Base-by-base conservation (phyloP, 2,888 invertebrate genomes). In the Gasteruption jaculator region DNA sequence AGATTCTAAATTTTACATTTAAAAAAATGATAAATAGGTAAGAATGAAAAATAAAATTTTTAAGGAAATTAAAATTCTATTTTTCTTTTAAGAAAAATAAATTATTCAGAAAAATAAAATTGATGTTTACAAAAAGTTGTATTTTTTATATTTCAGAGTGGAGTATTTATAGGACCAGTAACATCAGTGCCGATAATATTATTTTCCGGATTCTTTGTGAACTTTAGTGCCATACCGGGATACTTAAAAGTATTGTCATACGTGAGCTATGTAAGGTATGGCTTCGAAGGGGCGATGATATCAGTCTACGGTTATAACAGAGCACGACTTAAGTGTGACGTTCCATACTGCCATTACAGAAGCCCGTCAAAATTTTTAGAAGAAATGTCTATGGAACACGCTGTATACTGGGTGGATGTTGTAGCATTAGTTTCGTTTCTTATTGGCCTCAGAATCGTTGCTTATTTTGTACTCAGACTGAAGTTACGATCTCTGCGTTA, bases 131-230 rank as follows among this genome's bases (percentile, higher is more conserved):
- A 18, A 10, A 5, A 30, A 12, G 18, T 11, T 26, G 21, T 31
- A 38, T 45, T 16, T 41, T 38, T 43, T 45, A 14, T 18, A 27
- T 63, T 65, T 22, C 64, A 80, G 80, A 78, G 75, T 43, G 80
- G 80, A 4, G 79, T 80, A 34, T 81, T 80, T 59, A 73, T 85
- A 48, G 94, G 93, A 4, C 94, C 94, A 19, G 91, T 94, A 24
- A 85, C 90, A 46, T 86, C 88, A 38, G 92, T 94, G 53, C 94
- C 94, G 8, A 85, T 93, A 41, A 85, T 94, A 32, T 77, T 94
- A 20, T 94, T 94, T 74, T 91, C 91, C 21, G 94, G 94, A 5
- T 94, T 94, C 77, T 94, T 94, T 73, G 90, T 93, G 33, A 91
- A 89, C 68, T 85, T 93, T 70, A 84, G 87, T 67, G 91, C 91